Percentiles rank a stretch among this genome's conserved stretches.
phyloP scores from a whole-genome alignment of 1,140 invertebrate species.

The Sycobia sp. region DNA sequence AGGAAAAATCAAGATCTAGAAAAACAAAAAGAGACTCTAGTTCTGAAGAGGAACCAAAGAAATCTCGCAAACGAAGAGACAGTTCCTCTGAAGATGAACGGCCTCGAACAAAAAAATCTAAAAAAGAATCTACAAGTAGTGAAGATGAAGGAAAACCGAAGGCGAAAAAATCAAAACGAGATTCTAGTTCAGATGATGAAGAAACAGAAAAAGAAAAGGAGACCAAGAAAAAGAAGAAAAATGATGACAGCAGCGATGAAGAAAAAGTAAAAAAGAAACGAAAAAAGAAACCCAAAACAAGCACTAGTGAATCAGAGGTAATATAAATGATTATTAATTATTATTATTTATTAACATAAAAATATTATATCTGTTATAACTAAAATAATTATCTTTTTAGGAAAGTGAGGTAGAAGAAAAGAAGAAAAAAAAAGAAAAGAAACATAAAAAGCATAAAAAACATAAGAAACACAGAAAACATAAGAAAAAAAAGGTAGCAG shows the following conservation, averaged over 20 bases:
- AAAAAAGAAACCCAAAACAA: constrained; percentile 70
- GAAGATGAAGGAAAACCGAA: constrained; percentile 53
- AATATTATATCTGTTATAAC: background rate
- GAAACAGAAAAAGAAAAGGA: constrained; percentile 59
- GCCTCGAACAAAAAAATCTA: constrained; percentile 57
- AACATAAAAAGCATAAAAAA: constrained; percentile 75
- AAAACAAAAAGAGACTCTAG: constrained; percentile 62
- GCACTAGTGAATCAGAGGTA: constrained; percentile 59
- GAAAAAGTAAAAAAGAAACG: constrained; percentile 71
- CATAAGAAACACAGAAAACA: constrained; percentile 73
- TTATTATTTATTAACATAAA: constrained; percentile 8
- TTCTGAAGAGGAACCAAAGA: constrained; percentile 66
- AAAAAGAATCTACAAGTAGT: constrained; percentile 61
- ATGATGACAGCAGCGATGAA: constrained; percentile 70
- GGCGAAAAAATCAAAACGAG: constrained; percentile 53
- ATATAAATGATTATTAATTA: no score
- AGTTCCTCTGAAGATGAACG: constrained; percentile 60
- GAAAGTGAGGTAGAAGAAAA: constrained; percentile 73
- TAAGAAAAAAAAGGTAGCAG: constrained; percentile 69
- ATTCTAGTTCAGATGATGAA: constrained; percentile 60
- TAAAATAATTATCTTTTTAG: constrained; percentile 37
- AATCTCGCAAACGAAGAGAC: constrained; percentile 52
- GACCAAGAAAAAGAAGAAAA: constrained; percentile 58
- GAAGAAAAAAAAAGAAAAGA: constrained; percentile 73
- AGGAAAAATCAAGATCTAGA: constrained; percentile 62